Percentiles rank a stretch among this genome's conserved stretches.
Evolutionary conservation across 2,888 invertebrate genomes (phyloP).

Genomic region (Latheticus oryzae): DNA sequence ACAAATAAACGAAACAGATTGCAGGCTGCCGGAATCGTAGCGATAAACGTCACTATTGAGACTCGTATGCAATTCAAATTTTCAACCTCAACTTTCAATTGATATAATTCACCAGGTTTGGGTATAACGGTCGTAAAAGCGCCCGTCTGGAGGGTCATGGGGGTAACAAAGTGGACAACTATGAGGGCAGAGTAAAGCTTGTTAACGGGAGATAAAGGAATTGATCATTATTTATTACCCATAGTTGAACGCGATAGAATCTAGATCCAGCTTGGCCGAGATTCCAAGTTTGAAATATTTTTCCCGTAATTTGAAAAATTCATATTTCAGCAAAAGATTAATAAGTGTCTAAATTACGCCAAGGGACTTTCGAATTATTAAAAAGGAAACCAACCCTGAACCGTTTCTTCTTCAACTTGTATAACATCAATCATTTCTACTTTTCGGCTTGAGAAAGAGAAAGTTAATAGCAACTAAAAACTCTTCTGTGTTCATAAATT

Average conservation of each 20-base stretch:
- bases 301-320: too few relatives aligned
- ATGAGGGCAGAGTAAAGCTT: conserved; percentile 10
- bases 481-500: conserved; percentile 32
- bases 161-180: conserved; percentile 14
- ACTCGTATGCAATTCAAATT: conserved; percentile 17
- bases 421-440: conserved; percentile 32
- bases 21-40: conserved; percentile 6
- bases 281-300: too few relatives aligned
- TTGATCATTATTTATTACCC: background rate
- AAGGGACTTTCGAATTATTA: too few relatives aligned
- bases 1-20: conserved; percentile 12
- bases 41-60: conserved; percentile 16
- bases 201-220: conserved; percentile 6
- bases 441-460: conserved; percentile 1
- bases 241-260: too few relatives aligned
- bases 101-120: conserved; percentile 9
- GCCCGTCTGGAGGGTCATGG: conserved; percentile 1
- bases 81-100: conserved; percentile 19
- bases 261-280: too few relatives aligned
- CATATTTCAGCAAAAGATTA: too few relatives aligned
- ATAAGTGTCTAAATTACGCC: too few relatives aligned
- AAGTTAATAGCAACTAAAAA: conserved; percentile 7
- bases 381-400: too few relatives aligned
- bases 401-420: conserved; percentile 22
- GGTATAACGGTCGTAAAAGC: conserved; percentile 8